Conservation (phyloP, 2,888 invertebrate genomes). For the Dicycla oo region DNA sequence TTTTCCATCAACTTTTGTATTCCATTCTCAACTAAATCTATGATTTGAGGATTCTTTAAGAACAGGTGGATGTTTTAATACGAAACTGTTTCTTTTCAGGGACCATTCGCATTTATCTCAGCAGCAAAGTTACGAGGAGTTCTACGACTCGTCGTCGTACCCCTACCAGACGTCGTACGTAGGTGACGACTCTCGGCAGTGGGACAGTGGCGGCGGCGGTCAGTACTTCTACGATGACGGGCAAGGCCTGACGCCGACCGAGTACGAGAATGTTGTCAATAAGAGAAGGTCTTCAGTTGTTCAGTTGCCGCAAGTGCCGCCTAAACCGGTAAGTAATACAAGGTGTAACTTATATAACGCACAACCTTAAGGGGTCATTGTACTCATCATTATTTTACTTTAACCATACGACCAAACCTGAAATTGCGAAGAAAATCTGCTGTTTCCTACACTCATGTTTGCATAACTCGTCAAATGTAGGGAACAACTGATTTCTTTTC, state of each 20-base stretch:
- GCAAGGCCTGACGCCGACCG: conserved; percentile 87
- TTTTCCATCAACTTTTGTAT: not conserved
- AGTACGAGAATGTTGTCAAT: conserved; percentile 90
- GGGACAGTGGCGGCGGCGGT: conserved; percentile 94
- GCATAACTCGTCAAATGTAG: no score
- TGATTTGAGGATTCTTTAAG: not conserved
- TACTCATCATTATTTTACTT: no score
- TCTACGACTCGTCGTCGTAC: conserved; percentile 92
- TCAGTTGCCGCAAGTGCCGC: conserved; percentile 88
- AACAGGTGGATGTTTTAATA: not conserved
- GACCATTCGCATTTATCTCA: conserved; percentile 88
- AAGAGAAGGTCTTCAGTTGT: conserved; percentile 89
- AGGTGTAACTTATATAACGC: no score
- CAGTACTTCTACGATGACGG: conserved; percentile 85
- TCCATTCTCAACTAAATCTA: not conserved
- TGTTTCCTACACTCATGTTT: no score
- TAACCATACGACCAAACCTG: no score
- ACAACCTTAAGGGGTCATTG: no score
- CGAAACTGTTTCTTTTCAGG: conserved; percentile 74
- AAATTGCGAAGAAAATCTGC: no score
- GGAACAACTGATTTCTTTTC: no score
- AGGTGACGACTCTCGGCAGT: conserved; percentile 92
- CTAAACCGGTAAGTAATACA: conserved; percentile 78
- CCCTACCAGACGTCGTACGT: conserved; percentile 90
- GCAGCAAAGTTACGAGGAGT: conserved; percentile 91